phyloP scores from a whole-genome alignment of 2,888 invertebrate genomes.

The Morpho achilles region DNA sequence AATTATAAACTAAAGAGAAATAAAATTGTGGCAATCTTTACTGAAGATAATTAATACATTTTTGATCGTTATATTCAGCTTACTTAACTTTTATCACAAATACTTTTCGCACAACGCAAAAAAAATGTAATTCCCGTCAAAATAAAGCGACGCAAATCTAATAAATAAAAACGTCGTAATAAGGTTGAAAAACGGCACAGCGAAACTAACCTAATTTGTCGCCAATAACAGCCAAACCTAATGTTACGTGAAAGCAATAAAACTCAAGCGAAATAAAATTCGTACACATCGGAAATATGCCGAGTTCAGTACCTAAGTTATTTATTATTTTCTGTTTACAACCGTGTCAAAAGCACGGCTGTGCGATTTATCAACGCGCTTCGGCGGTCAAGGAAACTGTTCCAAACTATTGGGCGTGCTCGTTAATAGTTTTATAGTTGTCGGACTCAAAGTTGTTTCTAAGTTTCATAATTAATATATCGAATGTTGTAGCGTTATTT shows the following conservation, averaged over 20 bases:
- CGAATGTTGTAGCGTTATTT: no score
- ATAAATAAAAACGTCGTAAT: conserved; percentile 25
- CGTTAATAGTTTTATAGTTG: conserved; percentile 69
- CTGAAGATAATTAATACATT: no score
- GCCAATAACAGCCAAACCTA: conserved; percentile 43
- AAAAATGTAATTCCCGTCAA: not conserved
- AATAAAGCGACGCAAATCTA: conserved; percentile 18
- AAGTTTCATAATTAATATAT: conserved; percentile 21
- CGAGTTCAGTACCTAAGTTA: conserved; percentile 38
- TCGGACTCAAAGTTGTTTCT: conserved; percentile 43
- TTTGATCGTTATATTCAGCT: not conserved
- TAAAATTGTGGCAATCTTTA: no score
- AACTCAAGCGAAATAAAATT: conserved; percentile 51
- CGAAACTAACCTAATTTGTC: conserved; percentile 32
- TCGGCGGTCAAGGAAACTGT: conserved; percentile 72
- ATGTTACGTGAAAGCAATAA: conserved; percentile 58
- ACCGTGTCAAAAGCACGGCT: no score
- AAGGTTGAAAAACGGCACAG: conserved; percentile 27
- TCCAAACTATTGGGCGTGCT: conserved; percentile 59
- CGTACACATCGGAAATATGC: conserved; percentile 50
- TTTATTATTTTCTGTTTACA: conserved; percentile 37
- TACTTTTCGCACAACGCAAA: not conserved
- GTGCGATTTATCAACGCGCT: conserved; percentile 58
- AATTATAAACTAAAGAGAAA: no score
- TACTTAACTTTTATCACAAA: not conserved